Percentiles rank a stretch among this genome's conserved stretches.
These are phyloP conservation scores for Cryptops parisi DNA, from an alignment of 2,888 invertebrate species.

Conservation along the genomic window DNA sequence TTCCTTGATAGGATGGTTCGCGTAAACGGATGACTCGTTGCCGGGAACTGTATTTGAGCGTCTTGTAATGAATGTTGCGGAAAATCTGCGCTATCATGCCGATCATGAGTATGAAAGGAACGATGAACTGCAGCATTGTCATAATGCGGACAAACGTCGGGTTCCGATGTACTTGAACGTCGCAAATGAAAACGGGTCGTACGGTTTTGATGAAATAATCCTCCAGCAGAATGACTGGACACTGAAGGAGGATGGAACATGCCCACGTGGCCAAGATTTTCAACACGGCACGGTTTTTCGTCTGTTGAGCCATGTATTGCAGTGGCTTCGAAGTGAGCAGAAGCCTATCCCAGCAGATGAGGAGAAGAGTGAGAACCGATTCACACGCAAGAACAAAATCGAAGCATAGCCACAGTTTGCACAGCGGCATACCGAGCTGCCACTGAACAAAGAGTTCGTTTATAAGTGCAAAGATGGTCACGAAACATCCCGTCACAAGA, in stretches of 20 bases:
- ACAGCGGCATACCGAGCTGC: conserved; percentile 6
- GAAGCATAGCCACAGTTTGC: conserved; percentile 8
- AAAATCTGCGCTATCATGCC: conserved; percentile 6
- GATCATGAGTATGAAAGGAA: conserved; percentile 9
- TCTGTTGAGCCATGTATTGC: conserved; percentile 8
- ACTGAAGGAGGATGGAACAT: conserved; percentile 1
- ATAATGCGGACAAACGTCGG: conserved; percentile 1
- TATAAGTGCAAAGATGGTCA: conserved; percentile 5
- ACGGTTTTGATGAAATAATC: not conserved
- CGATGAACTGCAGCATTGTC: conserved; percentile 1
- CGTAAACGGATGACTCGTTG: conserved; percentile 10
- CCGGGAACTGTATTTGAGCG: conserved; percentile 7
- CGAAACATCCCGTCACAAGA: conserved; percentile 1
- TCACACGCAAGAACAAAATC: conserved; percentile 9
- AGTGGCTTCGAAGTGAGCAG: conserved; percentile 4
- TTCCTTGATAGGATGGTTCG: not conserved
- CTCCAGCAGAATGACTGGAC: not conserved
- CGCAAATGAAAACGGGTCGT: not conserved
- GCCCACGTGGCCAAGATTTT: conserved; percentile 9
- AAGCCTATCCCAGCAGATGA: conserved; percentile 9
- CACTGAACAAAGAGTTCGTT: conserved; percentile 7
- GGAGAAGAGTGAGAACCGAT: conserved; percentile 3
- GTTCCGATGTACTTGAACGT: conserved; percentile 2
- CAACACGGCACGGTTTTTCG: not conserved
- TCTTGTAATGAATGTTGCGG: conserved; percentile 10